Evolutionary conservation across 1,140 invertebrate genomes (phyloP).

Genomic region (Drosophila lowei): DNA sequence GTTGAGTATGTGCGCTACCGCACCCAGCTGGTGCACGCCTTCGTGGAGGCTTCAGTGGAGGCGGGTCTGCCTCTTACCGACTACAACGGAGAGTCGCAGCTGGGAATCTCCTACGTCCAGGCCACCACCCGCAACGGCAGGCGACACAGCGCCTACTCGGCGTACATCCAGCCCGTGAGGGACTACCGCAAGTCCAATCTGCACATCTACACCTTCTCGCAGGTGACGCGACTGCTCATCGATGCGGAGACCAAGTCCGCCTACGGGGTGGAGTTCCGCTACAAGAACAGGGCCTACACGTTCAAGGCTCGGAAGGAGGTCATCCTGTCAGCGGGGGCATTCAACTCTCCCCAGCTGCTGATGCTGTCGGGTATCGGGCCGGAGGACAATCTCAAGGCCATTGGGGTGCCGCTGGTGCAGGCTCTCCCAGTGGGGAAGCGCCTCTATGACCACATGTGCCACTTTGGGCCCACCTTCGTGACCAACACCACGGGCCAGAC

Average conservation of each 20-base stretch:
- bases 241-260: conserved; percentile 85
- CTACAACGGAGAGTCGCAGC: conserved; percentile 87
- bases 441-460: conserved; percentile 90
- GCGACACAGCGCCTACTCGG: conserved; percentile 84
- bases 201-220: conserved; percentile 85
- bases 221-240: conserved; percentile 87
- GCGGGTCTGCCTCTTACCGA: conserved; percentile 86
- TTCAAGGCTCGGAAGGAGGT: conserved; percentile 87
- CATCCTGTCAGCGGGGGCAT: conserved; percentile 88
- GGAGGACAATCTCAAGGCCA: conserved; percentile 85
- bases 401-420: conserved; percentile 87
- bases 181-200: conserved; percentile 86
- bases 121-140: conserved; percentile 85
- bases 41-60: conserved; percentile 86
- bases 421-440: conserved; percentile 88
- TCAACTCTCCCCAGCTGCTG: conserved; percentile 91
- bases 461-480: conserved; percentile 86
- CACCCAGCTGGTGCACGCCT: conserved; percentile 85
- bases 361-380: conserved; percentile 93
- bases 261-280: conserved; percentile 86
- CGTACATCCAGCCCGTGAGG: conserved; percentile 85
- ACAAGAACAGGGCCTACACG: conserved; percentile 82
- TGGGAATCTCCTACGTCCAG: conserved; percentile 88
- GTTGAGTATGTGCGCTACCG: conserved; percentile 85
- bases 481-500: conserved; percentile 84